Percentiles rank a stretch among this genome's conserved stretches.
Conservation (phyloP, 2,888 invertebrate species). For the Eugnorisma glareosa region DNA sequence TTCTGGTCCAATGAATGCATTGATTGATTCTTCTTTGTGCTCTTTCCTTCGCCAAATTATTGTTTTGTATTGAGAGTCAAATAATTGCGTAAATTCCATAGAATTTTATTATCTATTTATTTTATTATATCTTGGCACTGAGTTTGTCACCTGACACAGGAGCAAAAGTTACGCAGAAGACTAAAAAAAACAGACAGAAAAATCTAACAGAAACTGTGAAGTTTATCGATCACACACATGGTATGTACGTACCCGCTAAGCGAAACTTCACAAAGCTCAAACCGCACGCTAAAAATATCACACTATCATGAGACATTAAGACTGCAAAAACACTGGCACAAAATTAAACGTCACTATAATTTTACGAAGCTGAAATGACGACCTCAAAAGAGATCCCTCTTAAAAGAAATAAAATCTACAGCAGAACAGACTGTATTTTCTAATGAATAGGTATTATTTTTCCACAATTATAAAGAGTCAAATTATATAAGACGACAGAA, state of each 20-base stretch:
- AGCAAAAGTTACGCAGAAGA: too few relatives aligned
- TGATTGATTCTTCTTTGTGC: too few relatives aligned
- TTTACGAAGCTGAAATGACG: background rate
- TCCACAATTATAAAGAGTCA: background rate
- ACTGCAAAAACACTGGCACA: background rate
- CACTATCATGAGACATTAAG: too few relatives aligned
- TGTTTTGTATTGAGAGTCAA: too few relatives aligned
- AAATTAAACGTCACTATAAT: background rate
- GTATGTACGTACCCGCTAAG: background rate
- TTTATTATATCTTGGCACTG: background rate
- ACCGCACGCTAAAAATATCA: background rate
- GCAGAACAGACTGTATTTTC: background rate
- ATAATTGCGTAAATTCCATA: background rate
- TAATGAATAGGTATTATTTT: background rate
- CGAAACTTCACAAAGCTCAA: background rate
- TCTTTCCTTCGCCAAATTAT: too few relatives aligned
- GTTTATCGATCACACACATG: background rate
- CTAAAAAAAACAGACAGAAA: background rate
- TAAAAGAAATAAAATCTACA: background rate
- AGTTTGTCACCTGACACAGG: too few relatives aligned
- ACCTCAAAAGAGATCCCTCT: background rate
- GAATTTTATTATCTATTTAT: too few relatives aligned
- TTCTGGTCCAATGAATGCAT: background rate
- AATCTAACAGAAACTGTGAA: background rate
- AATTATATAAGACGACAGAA: background rate